Evolutionary conservation across 2,888 invertebrate genomes (phyloP), one percentile per base, ranked within the genome.

Genomic region (Cistogaster globosa): DNA sequence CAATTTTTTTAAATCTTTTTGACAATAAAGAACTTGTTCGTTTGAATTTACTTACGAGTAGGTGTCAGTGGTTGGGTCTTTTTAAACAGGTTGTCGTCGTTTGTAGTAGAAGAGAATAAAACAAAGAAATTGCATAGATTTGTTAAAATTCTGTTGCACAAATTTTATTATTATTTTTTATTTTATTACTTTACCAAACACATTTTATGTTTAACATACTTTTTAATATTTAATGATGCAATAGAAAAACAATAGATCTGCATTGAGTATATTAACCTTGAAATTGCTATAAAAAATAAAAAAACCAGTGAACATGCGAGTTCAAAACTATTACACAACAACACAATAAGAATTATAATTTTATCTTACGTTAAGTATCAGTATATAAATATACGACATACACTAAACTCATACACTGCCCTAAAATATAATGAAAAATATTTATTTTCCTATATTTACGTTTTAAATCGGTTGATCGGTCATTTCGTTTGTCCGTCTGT

Each of bases 241-340:
- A 45, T 55, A 53, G 65, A 51, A 82, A 82, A 69, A 79, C 82
- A 85, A 85, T 79, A 79, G 82, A 12, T 69, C 71, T 78, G 22
- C 85, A 82, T 85, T 82, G 65, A 85, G 75, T 79, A 45, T 60
- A 75, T 82, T 75, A 79, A 82, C 85, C 82, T 85, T 85, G 82
- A 82, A 32, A 48, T 82, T 74, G 18, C 16, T 53, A 51, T 58
- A 77, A 65, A 32, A n/a, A n/a, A n/a, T n/a, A n/a, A n/a, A n/a
- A n/a, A n/a, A 32, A 32, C 0, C 32, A 5, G 6, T 32, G 32
- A 7, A 26, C 26, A 26, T 26, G 26, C 26, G 4, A 26, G 26
- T 26, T 26, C 4, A 26, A 26, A 26, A 2, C 1, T 26, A 26
- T 26, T 26, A 4, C 26, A 26, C 26, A 26, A 26, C 4, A 26